A percentile compares a stretch with the other conserved stretches of the same genome.
These are phyloP conservation scores for Trematomus bernacchii DNA, from an alignment of 2,797 vertebrate genomes.

Conservation along the genomic window DNA sequence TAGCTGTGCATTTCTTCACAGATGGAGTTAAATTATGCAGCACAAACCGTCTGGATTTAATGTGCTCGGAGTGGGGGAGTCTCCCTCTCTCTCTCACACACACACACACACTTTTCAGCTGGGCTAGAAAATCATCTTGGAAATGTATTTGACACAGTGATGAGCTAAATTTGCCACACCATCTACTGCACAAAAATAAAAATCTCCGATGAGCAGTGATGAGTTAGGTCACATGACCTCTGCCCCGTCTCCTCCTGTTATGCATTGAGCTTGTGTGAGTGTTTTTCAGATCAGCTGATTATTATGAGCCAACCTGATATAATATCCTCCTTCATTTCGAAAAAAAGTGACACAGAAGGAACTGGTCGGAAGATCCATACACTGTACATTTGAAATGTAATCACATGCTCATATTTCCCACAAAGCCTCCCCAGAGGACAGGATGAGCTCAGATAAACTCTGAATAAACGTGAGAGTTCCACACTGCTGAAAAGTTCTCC, in stretches of 20 bases:
- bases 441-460: constrained; percentile 42
- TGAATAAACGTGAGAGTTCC: constrained; percentile 53
- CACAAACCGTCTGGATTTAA: constrained; percentile 78
- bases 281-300: constrained; percentile 52
- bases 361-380: constrained; percentile 4
- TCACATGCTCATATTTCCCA: constrained; percentile 35
- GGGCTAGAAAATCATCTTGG: constrained; percentile 57
- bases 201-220: constrained; percentile 10
- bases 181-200: constrained; percentile 21
- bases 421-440: constrained; percentile 41
- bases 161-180: constrained; percentile 60
- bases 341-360: constrained; percentile 37
- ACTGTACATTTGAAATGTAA: constrained; percentile 43
- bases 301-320: constrained; percentile 28
- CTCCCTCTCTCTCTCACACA: constrained; percentile 22
- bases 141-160: constrained; percentile 70
- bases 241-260: neutral
- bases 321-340: constrained; percentile 24
- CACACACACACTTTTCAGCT: constrained; percentile 52
- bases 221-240: constrained; percentile 17
- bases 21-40: constrained; percentile 84
- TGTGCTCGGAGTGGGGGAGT: constrained; percentile 67
- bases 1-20: constrained; percentile 68
- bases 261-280: neutral
- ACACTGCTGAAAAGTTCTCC: constrained; percentile 52